Evolutionary conservation across 2,797 vertebrate species (phyloP).

Genomic region (Chaunax sp.): DNA sequence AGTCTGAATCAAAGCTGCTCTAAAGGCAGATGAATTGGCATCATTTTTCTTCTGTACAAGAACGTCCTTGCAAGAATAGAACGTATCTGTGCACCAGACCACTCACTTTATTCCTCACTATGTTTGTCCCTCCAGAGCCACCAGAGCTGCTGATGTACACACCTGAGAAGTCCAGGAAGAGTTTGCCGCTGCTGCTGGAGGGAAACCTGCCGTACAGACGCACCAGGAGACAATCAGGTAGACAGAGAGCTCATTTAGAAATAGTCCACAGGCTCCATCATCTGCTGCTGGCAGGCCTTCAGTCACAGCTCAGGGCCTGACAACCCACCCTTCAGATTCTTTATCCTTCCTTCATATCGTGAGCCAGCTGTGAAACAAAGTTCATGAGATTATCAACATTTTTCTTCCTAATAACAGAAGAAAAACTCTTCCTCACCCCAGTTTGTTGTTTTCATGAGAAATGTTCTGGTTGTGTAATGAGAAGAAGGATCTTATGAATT

Average conservation of each 20-base stretch:
- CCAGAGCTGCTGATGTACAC: constrained; percentile 84
- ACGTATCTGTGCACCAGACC: too few relatives aligned
- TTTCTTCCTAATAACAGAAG: background rate
- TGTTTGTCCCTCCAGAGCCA: constrained; percentile 76
- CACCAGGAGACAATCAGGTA: constrained; percentile 77
- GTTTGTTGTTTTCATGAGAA: too few relatives aligned
- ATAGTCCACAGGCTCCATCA: too few relatives aligned
- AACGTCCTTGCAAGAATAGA: too few relatives aligned
- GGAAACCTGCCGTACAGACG: constrained; percentile 77
- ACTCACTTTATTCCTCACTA: too few relatives aligned
- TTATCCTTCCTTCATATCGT: background rate
- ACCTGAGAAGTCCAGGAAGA: constrained; percentile 83
- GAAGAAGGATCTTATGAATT: too few relatives aligned
- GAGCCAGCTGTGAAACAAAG: background rate
- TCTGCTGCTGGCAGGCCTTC: background rate
- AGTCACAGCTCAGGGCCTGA: background rate
- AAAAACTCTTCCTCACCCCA: background rate
- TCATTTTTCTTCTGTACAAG: too few relatives aligned
- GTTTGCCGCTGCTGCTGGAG: constrained; percentile 81
- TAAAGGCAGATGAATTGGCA: too few relatives aligned
- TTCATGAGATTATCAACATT: background rate
- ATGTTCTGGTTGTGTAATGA: too few relatives aligned
- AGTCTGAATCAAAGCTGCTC: too few relatives aligned
- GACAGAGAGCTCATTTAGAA: background rate
- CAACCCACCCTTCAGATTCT: fast-evolving